phyloP scores from a whole-genome alignment of 2,797 vertebrate species.

The Champsocephalus gunnari region DNA sequence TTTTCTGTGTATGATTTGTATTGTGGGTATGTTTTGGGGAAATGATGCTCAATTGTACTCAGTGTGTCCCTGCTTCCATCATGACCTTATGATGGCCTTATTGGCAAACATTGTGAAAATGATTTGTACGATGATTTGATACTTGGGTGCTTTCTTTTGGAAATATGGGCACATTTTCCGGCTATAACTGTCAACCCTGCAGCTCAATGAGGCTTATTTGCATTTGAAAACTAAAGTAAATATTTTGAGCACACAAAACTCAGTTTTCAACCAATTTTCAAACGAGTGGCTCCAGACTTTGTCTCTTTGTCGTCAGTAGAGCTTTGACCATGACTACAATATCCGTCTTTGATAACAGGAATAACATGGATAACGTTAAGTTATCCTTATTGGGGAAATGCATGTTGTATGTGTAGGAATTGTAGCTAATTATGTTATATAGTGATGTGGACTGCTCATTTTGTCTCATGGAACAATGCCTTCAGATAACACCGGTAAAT shows the following conservation, averaged over 20 bases:
- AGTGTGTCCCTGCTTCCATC: constrained; percentile 23
- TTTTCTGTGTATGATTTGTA: constrained; percentile 29
- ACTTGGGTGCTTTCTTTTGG: constrained; percentile 32
- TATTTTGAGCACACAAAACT: constrained; percentile 20
- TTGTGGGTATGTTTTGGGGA: constrained; percentile 23
- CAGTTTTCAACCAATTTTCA: constrained; percentile 25
- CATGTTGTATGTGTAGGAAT: not conserved
- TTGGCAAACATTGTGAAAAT: constrained; percentile 43
- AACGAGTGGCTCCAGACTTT: constrained; percentile 9
- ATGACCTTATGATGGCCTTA: not conserved
- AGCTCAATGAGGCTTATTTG: constrained; percentile 51
- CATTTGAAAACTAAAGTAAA: constrained; percentile 49
- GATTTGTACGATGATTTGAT: constrained; percentile 38
- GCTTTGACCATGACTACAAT: constrained; percentile 20
- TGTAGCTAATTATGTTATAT: not conserved
- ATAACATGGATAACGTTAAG: constrained; percentile 7
- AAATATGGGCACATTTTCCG: constrained; percentile 41
- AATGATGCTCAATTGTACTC: constrained; percentile 10
- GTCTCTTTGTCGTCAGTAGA: constrained; percentile 20
- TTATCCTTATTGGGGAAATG: constrained; percentile 8
- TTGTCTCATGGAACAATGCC: constrained; percentile 13
- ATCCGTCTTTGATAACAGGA: constrained; percentile 20
- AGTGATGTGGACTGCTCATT: not conserved
- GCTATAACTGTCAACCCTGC: constrained; percentile 35
- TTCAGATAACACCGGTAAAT: constrained; percentile 30